Conservation (phyloP, 2,888 invertebrate genomes). For the Alcis repandata region DNA sequence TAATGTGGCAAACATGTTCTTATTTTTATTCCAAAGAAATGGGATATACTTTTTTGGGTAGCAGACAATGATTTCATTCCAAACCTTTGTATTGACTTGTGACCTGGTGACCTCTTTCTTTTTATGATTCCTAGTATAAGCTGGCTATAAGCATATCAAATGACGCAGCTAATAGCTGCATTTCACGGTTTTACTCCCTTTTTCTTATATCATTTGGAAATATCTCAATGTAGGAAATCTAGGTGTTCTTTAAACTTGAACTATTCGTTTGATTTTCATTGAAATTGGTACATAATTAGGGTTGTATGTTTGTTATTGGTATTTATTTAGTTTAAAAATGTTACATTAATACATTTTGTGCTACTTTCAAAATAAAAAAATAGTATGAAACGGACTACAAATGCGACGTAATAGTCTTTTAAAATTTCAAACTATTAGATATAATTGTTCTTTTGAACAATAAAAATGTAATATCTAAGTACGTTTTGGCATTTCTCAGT, state of each 20-base stretch:
- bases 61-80: neutral
- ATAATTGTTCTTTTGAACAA: neutral
- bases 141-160: neutral
- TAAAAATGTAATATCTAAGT: neutral
- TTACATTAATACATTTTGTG: too few relatives aligned
- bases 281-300: too few relatives aligned
- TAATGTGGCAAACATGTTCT: slow-evolving; percentile 4
- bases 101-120: slow-evolving; percentile 6
- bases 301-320: too few relatives aligned
- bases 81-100: neutral
- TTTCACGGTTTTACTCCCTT: neutral
- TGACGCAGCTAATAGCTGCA: neutral
- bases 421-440: too few relatives aligned
- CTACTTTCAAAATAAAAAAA: too few relatives aligned
- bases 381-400: neutral
- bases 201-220: too few relatives aligned
- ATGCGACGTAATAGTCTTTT: too few relatives aligned
- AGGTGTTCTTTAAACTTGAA: too few relatives aligned
- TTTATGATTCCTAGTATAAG: slow-evolving; percentile 1
- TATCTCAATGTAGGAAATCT: too few relatives aligned
- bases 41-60: neutral
- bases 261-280: too few relatives aligned
- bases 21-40: neutral
- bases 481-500: neutral
- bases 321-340: too few relatives aligned